phyloP scores from a whole-genome alignment of 1,140 invertebrate genomes.

The Grapholita molesta region DNA sequence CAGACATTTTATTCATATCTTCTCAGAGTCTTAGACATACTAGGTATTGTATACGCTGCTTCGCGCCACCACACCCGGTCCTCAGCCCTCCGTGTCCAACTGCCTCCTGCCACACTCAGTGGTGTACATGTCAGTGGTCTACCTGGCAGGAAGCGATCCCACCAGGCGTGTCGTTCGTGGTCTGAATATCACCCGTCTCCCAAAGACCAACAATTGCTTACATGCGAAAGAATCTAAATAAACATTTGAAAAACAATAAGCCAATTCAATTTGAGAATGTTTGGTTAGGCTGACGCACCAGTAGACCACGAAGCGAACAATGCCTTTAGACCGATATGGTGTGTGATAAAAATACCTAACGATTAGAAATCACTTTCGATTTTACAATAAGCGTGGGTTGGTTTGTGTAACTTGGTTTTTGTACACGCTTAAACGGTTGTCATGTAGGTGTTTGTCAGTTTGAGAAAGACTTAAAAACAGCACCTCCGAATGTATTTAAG shows the following conservation, averaged over 20 bases:
- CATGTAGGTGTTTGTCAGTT: neutral
- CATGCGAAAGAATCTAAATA: neutral
- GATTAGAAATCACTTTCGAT: conserved; percentile 7
- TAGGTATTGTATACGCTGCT: too few species aligned
- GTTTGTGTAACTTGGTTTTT: conserved; percentile 5
- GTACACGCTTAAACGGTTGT: conserved; percentile 6
- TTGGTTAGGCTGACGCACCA: neutral
- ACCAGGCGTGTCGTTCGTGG: too few species aligned
- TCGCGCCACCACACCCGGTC: too few species aligned
- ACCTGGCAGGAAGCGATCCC: too few species aligned
- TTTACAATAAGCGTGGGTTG: conserved; percentile 4
- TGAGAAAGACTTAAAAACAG: neutral
- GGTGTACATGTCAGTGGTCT: too few species aligned
- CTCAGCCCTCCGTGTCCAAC: too few species aligned
- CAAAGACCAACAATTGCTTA: too few species aligned
- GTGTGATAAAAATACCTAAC: conserved; percentile 3
- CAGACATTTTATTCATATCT: too few species aligned
- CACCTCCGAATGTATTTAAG: neutral
- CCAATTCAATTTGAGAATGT: neutral
- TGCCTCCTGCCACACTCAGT: too few species aligned
- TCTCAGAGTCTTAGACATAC: too few species aligned
- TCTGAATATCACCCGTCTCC: too few species aligned
- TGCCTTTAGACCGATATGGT: neutral
- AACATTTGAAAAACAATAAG: neutral
- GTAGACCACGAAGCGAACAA: neutral